phyloP scores from a whole-genome alignment of 2,113 vertebrate genomes.

The Dipodomys ordii region DNA sequence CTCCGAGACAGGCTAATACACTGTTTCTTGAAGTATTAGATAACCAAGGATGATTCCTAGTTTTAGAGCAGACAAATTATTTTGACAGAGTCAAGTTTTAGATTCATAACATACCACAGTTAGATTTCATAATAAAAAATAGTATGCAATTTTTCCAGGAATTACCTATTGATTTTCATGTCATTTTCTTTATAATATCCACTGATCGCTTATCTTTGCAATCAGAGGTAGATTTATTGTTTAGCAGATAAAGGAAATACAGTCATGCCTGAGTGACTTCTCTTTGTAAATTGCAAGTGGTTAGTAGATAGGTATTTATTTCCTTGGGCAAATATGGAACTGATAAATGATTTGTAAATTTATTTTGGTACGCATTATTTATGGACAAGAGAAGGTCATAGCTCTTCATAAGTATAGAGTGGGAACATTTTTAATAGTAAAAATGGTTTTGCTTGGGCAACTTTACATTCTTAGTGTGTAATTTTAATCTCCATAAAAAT shows the following conservation, averaged over 20 bases:
- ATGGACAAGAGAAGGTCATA: slow-evolving; percentile 74
- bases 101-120: slow-evolving; percentile 83
- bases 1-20: slow-evolving; percentile 82
- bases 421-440: slow-evolving; percentile 72
- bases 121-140: slow-evolving; percentile 85
- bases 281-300: slow-evolving; percentile 65
- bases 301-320: slow-evolving; percentile 65
- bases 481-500: slow-evolving; percentile 87
- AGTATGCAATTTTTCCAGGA: slow-evolving; percentile 80
- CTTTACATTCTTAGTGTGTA: slow-evolving; percentile 81
- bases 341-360: slow-evolving; percentile 53
- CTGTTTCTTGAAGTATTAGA: slow-evolving; percentile 87
- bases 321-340: slow-evolving; percentile 52
- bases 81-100: slow-evolving; percentile 83
- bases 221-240: slow-evolving; percentile 71
- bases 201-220: slow-evolving; percentile 78
- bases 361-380: slow-evolving; percentile 63
- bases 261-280: slow-evolving; percentile 67
- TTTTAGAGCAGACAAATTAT: slow-evolving; percentile 86
- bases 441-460: slow-evolving; percentile 79
- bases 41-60: slow-evolving; percentile 80
- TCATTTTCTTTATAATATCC: slow-evolving; percentile 80
- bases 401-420: slow-evolving; percentile 46
- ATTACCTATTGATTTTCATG: slow-evolving; percentile 82
- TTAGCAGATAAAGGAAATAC: slow-evolving; percentile 77